Percentiles rank a stretch among this genome's conserved stretches.
These are phyloP conservation scores for Psittacula echo DNA, from an alignment of 2,797 vertebrate species.

Conservation along the genomic window DNA sequence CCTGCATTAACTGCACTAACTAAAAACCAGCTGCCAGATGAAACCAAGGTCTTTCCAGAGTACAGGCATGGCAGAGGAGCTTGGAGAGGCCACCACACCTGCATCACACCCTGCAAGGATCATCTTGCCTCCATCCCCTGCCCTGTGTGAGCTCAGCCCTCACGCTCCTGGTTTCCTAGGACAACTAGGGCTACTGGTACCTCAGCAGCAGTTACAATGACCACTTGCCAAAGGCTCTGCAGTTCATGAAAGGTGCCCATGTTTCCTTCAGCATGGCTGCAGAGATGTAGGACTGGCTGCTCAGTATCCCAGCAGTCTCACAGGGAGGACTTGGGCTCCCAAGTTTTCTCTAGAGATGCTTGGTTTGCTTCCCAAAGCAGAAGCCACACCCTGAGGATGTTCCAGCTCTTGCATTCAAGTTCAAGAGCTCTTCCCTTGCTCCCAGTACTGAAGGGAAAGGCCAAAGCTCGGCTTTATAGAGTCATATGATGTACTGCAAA, in stretches of 20 bases:
- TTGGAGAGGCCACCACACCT: neutral
- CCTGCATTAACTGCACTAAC: neutral
- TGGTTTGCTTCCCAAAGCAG: neutral
- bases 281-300: neutral
- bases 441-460: neutral
- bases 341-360: neutral
- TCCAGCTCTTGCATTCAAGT: neutral
- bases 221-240: neutral
- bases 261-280: neutral
- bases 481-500: neutral
- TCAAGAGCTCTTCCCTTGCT: neutral
- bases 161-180: neutral
- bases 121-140: neutral
- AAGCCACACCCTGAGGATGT: neutral
- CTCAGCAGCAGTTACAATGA: neutral
- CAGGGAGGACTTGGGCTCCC: neutral
- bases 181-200: neutral
- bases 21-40: neutral
- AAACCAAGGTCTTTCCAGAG: neutral
- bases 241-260: rapidly evolving
- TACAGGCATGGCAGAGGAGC: rapidly evolving
- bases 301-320: neutral
- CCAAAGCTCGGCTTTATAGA: neutral
- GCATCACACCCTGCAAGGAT: neutral
- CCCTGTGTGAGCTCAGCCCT: neutral